phyloP scores from a whole-genome alignment of 2,797 vertebrate genomes.

The Sebastes steindachneri region DNA sequence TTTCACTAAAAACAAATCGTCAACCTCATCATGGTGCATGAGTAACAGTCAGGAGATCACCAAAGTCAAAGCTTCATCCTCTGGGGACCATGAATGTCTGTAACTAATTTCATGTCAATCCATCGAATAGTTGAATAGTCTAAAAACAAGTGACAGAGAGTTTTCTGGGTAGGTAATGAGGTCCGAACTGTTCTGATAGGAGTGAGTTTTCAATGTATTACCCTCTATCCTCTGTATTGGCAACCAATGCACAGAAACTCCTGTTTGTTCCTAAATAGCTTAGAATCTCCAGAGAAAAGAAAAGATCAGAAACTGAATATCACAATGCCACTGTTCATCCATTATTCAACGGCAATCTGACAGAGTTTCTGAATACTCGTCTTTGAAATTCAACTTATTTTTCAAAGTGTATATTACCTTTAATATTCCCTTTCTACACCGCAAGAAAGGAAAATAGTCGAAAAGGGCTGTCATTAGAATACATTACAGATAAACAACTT shows the following conservation, averaged over 20 bases:
- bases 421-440: conserved; percentile 24
- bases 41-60: background rate
- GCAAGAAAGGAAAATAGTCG: background rate
- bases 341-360: conserved; percentile 59
- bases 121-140: background rate
- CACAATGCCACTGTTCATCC: conserved; percentile 29
- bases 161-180: background rate
- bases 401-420: conserved; percentile 21
- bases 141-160: background rate
- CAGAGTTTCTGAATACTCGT: conserved; percentile 30
- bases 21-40: background rate
- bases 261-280: conserved; percentile 3
- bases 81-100: background rate
- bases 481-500: background rate
- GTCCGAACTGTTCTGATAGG: background rate
- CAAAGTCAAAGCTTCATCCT: background rate
- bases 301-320: background rate
- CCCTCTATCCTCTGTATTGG: background rate
- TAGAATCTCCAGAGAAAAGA: conserved; percentile 12
- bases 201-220: background rate
- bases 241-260: background rate
- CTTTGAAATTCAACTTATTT: conserved; percentile 43
- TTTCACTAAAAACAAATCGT: background rate
- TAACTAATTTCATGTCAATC: no score
- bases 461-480: background rate